phyloP scores from a whole-genome alignment of 1,140 invertebrate genomes.

The Carcinoscorpius rotundicauda region DNA sequence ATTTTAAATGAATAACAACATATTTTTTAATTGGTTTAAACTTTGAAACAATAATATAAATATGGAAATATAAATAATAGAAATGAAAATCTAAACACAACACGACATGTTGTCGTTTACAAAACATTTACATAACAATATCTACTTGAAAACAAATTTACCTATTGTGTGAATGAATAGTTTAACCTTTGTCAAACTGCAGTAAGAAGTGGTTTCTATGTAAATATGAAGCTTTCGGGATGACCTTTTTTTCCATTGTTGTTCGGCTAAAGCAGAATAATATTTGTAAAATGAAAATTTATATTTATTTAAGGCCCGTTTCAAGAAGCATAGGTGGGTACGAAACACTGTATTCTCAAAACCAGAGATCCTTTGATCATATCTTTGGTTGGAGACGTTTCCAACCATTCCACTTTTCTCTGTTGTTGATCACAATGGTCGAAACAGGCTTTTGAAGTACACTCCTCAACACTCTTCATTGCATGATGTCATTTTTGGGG shows the following conservation, averaged over 20 bases:
- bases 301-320: slow-evolving; percentile 38
- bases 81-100: no score
- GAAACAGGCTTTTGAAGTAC: slow-evolving; percentile 84
- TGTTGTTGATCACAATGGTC: slow-evolving; percentile 91
- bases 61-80: no score
- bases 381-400: slow-evolving; percentile 96
- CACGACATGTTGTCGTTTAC: no score
- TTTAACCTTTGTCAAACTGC: no score
- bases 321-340: slow-evolving; percentile 99
- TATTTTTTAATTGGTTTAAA: no score
- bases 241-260: background rate
- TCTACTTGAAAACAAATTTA: no score
- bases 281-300: background rate
- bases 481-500: slow-evolving; percentile 95
- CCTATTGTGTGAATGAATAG: no score
- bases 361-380: slow-evolving; percentile 90
- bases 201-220: background rate
- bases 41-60: no score
- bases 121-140: no score
- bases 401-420: slow-evolving; percentile 89
- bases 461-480: slow-evolving; percentile 93
- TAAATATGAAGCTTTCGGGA: background rate
- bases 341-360: slow-evolving; percentile 87
- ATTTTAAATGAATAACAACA: no score
- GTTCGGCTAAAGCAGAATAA: background rate